These are phyloP conservation scores for Branchellion lobata DNA, from an alignment of 2,888 invertebrate species.

Conservation along the genomic window DNA sequence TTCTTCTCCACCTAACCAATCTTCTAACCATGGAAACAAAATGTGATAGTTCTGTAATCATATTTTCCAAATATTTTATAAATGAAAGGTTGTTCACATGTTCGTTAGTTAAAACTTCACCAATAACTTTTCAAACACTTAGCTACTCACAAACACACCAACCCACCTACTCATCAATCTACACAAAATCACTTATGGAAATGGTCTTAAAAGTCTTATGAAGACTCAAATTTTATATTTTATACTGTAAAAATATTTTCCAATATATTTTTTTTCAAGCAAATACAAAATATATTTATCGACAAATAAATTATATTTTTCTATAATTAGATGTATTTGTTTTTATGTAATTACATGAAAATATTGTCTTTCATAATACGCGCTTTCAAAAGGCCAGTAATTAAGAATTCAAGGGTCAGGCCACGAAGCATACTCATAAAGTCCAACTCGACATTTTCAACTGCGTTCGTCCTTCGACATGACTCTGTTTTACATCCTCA, in stretches of 20 bases:
- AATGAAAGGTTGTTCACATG: too few species aligned
- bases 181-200: neutral
- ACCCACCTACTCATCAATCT: neutral
- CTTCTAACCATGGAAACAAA: neutral
- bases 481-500: too few species aligned
- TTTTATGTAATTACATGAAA: neutral
- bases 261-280: neutral
- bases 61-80: neutral
- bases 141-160: neutral
- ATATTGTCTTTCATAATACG: slow-evolving; percentile 13
- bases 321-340: neutral
- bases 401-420: slow-evolving; percentile 7
- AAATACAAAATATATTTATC: neutral
- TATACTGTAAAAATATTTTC: slow-evolving; percentile 13
- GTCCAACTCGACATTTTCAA: neutral
- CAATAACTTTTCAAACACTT: neutral
- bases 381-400: slow-evolving; percentile 9
- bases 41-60: neutral
- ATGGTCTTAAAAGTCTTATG: neutral
- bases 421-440: neutral
- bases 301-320: slow-evolving; percentile 2
- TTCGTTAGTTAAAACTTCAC: too few species aligned
- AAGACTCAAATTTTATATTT: neutral
- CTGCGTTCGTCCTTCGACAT: too few species aligned
- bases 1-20: neutral